These are phyloP conservation scores for Chromobotia macracanthus DNA, from an alignment of 2,797 vertebrate genomes.

Conservation along the genomic window DNA sequence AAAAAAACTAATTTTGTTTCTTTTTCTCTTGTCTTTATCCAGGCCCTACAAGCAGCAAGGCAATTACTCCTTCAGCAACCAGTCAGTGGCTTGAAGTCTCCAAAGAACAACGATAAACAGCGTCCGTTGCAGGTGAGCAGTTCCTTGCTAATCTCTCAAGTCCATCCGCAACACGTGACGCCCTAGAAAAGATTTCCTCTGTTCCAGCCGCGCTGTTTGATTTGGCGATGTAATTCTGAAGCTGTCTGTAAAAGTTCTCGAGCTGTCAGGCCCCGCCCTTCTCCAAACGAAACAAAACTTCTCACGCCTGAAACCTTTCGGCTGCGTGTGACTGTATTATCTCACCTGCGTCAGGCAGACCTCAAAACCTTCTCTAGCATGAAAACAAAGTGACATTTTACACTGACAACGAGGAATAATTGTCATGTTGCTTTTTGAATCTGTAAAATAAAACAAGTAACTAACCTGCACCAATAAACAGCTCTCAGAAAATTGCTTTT, in stretches of 20 bases:
- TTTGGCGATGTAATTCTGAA: constrained; percentile 74
- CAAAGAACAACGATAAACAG: constrained; percentile 98
- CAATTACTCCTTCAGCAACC: constrained; percentile 99
- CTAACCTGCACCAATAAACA: background rate
- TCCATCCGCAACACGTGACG: constrained; percentile 79
- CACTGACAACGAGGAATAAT: background rate
- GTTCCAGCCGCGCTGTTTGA: constrained; percentile 78
- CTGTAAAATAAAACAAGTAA: background rate
- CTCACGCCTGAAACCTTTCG: constrained; percentile 17
- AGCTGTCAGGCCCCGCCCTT: constrained; percentile 60
- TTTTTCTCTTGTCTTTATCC: constrained; percentile 63
- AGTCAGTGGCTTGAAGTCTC: constrained; percentile 98
- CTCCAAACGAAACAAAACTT: constrained; percentile 61
- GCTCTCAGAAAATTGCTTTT: background rate
- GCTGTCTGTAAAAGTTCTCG: constrained; percentile 73
- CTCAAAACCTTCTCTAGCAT: background rate
- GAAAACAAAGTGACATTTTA: background rate
- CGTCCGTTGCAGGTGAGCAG: constrained; percentile 96
- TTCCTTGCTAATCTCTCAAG: constrained; percentile 77
- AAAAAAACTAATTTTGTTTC: constrained; percentile 59
- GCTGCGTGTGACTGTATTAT: background rate
- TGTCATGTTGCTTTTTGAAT: background rate
- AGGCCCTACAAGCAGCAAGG: constrained; percentile 97
- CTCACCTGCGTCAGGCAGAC: background rate
- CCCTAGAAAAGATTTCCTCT: constrained; percentile 77